phyloP scores from a whole-genome alignment of 2,797 vertebrate species.

The Poeciliopsis infans region DNA sequence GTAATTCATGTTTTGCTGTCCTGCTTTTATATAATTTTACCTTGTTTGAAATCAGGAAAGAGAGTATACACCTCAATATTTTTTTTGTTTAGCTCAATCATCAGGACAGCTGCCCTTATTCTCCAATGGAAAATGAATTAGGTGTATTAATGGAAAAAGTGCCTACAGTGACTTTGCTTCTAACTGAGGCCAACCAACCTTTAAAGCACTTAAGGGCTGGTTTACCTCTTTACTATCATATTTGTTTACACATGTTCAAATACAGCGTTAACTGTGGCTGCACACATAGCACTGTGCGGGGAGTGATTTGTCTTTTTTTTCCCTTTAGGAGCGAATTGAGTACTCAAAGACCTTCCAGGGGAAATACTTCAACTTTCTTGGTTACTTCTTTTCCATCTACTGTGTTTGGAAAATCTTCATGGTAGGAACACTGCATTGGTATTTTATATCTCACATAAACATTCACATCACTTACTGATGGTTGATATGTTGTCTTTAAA shows the following conservation, averaged over 20 bases:
- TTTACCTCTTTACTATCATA: background rate
- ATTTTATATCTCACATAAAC: background rate
- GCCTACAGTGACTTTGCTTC: background rate
- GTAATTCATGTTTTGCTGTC: background rate
- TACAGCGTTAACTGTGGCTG: background rate
- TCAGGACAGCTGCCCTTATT: background rate
- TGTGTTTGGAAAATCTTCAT: constrained; percentile 99
- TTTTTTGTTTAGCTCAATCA: background rate
- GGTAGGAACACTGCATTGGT: constrained; percentile 78
- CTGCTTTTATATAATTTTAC: background rate
- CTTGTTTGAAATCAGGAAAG: background rate
- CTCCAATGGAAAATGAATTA: background rate
- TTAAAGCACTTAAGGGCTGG: background rate
- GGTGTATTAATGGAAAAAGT: background rate
- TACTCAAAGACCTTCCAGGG: constrained; percentile 99
- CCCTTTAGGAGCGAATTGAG: constrained; percentile 92
- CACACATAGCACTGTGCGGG: background rate
- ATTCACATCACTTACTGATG: background rate
- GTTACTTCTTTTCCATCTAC: constrained; percentile 99
- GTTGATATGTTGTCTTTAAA: background rate
- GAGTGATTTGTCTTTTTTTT: constrained; percentile 4
- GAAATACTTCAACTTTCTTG: constrained; percentile 98
- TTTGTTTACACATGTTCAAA: background rate
- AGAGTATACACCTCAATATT: background rate
- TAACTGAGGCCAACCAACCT: background rate